Evolutionary conservation across 2,113 vertebrate species (phyloP), one percentile per base, ranked within the genome.

Genomic region (Machaerirhynchus nigripectus): DNA sequence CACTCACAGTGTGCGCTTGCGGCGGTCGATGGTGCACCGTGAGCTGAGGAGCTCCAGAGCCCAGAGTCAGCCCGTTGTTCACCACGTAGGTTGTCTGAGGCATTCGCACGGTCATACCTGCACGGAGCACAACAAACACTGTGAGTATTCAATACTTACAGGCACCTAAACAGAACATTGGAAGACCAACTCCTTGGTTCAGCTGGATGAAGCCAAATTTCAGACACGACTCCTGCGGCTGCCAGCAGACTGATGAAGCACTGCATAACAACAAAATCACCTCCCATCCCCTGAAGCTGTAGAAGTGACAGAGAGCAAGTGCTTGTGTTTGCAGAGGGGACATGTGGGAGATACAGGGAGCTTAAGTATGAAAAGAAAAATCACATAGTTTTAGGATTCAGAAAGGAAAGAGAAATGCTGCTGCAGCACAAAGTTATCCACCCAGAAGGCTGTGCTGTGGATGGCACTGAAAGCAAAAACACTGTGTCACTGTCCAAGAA

Each of bases 1-100:
- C 52, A 97, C 97, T 98, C 85, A 98, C 98, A 50, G 95, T 33
- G 57, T 98, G 97, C 53, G 96, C 97, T 96, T 97, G 98, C 7
- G 98, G 97, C 14, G 98, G 98, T 56, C 98, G 98, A 70, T 98
- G 98, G 87, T 98, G 98, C 76, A 98, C 98, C 11, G 98, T 98
- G 79, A 98, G 98, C 95, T 98, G 98, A 90, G 98, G 98, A 33
- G 98, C 97, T 73, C 97, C 82, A 56, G 98, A 98, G 63, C 98
- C 98, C 55, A 98, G 97, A 27, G 98, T 57, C 31, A 98, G 95
- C 53, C 98, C 98, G 3, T 97, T 98, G 94, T 98, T 98, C 76
- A 98, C 98, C 79, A 98, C 98, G 19, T 98, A 98, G 55, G 98
- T 89, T 73, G 98, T 96, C 83, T 98, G 98, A 96, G 98, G 98